Evolutionary conservation across 1,140 invertebrate species (phyloP).

Genomic region (Chionoecetes opilio): DNA sequence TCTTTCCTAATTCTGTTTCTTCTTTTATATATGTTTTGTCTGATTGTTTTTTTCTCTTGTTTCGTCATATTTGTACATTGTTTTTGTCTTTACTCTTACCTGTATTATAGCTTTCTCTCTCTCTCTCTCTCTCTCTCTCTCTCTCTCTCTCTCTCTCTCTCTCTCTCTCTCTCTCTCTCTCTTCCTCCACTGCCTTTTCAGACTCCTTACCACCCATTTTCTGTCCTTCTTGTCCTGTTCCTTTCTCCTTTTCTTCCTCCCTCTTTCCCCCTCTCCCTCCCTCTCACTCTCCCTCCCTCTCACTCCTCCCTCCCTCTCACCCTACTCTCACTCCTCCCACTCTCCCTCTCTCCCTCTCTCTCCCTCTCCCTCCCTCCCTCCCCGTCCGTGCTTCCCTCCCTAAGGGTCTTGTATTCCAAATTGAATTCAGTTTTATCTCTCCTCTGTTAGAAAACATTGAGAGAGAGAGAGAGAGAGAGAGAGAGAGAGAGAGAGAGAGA

Average conservation of each 20-base stretch:
- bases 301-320: not conserved
- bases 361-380: not conserved
- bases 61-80: too few relatives aligned
- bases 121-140: not conserved
- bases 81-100: not conserved
- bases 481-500: conserved; percentile 9
- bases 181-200: not conserved
- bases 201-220: not conserved
- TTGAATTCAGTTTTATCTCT: conserved; percentile 1
- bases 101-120: not conserved
- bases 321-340: not conserved
- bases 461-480: conserved; percentile 34
- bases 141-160: not conserved
- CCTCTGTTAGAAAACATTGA: not conserved
- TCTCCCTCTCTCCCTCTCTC: not conserved
- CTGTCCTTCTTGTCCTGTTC: not conserved
- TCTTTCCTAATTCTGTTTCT: too few relatives aligned
- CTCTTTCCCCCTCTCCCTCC: not conserved
- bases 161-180: not conserved
- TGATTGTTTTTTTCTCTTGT: too few relatives aligned
- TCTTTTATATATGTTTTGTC: too few relatives aligned
- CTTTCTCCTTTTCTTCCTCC: not conserved
- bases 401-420: conserved; percentile 14
- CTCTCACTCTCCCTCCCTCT: not conserved
- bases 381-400: not conserved